phyloP scores from a whole-genome alignment of 2,797 vertebrate species.

The Apodemus agrarius region DNA sequence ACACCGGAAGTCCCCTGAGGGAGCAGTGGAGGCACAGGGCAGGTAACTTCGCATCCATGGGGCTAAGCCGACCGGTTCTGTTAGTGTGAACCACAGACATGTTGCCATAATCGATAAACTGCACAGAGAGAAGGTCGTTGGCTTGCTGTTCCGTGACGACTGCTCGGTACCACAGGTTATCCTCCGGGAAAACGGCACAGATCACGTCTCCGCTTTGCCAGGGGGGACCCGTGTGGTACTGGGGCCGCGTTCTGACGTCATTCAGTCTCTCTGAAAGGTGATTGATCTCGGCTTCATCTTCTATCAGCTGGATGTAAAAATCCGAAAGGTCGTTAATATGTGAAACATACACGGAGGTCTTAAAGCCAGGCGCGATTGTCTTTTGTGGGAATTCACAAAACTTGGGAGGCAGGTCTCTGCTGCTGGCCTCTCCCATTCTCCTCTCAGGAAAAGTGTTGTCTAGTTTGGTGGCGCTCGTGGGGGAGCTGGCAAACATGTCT shows the following conservation, averaged over 20 bases:
- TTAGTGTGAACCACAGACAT: constrained; percentile 85
- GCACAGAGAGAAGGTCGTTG: constrained; percentile 83
- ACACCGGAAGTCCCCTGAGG: constrained; percentile 82
- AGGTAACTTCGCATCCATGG: constrained; percentile 84
- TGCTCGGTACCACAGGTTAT: constrained; percentile 94
- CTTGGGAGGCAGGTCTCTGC: constrained; percentile 62
- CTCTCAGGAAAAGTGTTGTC: constrained; percentile 41
- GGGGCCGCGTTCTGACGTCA: constrained; percentile 57
- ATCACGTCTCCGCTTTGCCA: constrained; percentile 90
- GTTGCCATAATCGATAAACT: constrained; percentile 97
- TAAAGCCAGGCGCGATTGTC: constrained; percentile 86
- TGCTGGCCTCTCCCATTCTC: neutral
- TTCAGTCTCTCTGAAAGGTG: constrained; percentile 91
- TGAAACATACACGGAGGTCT: constrained; percentile 91
- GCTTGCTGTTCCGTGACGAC: constrained; percentile 87
- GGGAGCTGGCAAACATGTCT: neutral
- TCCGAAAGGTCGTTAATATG: constrained; percentile 90
- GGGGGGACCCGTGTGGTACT: constrained; percentile 74
- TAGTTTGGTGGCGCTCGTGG: neutral
- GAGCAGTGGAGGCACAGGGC: constrained; percentile 91
- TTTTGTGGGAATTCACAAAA: constrained; percentile 87
- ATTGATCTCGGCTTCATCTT: constrained; percentile 89
- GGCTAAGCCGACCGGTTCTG: constrained; percentile 86
- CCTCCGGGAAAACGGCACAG: constrained; percentile 92
- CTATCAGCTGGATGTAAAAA: constrained; percentile 93